Evolutionary conservation across 2,113 vertebrate species (phyloP).

Genomic region (Setophaga petechia): DNA sequence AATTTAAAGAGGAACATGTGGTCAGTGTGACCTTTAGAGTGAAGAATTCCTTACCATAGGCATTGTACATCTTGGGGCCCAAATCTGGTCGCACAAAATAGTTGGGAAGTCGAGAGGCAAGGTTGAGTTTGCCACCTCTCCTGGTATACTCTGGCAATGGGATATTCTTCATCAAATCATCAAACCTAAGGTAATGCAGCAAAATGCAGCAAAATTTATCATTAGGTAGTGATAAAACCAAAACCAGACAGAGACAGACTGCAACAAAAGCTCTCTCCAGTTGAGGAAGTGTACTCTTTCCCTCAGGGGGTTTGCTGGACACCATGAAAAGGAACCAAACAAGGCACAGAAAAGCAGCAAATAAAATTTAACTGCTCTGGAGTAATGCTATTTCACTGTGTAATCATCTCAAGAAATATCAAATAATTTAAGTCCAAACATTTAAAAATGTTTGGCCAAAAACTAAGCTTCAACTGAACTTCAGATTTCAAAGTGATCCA

Average conservation of each 20-base stretch:
- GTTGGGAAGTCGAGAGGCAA: conserved; percentile 79
- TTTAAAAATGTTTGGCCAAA: neutral
- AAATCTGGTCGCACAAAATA: conserved; percentile 82
- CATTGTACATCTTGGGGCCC: conserved; percentile 85
- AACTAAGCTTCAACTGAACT: neutral
- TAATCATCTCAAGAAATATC: neutral
- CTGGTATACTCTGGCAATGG: conserved; percentile 81
- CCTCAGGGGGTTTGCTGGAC: neutral
- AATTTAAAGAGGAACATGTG: neutral
- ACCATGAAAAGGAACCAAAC: neutral
- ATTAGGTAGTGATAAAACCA: neutral
- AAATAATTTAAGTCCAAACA: neutral
- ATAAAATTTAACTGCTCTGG: neutral
- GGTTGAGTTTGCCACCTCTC: conserved; percentile 80
- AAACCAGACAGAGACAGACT: neutral
- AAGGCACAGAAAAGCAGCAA: neutral
- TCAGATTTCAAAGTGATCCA: neutral
- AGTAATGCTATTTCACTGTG: neutral
- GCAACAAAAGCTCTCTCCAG: neutral
- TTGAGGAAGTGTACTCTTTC: neutral
- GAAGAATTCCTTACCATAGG: conserved; percentile 72
- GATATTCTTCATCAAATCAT: conserved; percentile 82
- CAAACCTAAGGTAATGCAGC: conserved; percentile 70
- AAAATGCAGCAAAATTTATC: neutral
- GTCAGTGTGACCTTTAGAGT: neutral